Evolutionary conservation across 2,888 invertebrate species (phyloP).

Genomic region (Machimus atricapillus): DNA sequence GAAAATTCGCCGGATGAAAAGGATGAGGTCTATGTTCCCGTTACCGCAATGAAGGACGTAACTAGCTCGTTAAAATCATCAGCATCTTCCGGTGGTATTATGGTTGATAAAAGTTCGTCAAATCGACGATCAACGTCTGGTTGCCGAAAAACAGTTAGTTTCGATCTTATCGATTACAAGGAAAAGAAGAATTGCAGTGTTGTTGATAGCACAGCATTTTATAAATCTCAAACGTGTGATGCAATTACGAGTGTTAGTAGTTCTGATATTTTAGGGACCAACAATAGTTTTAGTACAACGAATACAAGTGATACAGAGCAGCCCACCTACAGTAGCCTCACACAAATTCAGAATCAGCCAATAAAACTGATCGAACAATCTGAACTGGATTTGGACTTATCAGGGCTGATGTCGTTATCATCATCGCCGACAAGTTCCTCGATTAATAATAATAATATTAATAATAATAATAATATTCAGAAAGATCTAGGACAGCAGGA

Average conservation of each 20-base stretch:
- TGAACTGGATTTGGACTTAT: conserved; percentile 54
- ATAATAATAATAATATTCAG: neutral
- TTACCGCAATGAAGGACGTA: conserved; percentile 42
- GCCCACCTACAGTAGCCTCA: neutral
- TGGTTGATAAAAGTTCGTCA: conserved; percentile 48
- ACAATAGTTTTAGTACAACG: conserved; percentile 15
- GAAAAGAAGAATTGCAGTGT: conserved; percentile 42
- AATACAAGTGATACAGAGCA: conserved; percentile 10
- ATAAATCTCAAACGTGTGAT: conserved; percentile 44
- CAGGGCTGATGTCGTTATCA: conserved; percentile 53
- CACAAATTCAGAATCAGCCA: neutral
- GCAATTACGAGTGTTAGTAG: conserved; percentile 42
- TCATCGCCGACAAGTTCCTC: conserved; percentile 28
- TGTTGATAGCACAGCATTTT: conserved; percentile 28
- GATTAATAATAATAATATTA: neutral
- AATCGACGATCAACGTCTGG: conserved; percentile 50
- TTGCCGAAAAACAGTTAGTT: conserved; percentile 61
- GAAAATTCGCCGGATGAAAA: conserved; percentile 59
- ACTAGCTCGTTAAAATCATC: neutral
- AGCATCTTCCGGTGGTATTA: conserved; percentile 48
- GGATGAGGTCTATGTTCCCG: conserved; percentile 51
- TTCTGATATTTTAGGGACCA: conserved; percentile 41
- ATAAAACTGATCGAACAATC: conserved; percentile 36
- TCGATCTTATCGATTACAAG: conserved; percentile 55
- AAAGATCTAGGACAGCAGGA: neutral